Evolutionary conservation across 2,797 vertebrate species (phyloP).

Genomic region (Adrianichthys oophorus): DNA sequence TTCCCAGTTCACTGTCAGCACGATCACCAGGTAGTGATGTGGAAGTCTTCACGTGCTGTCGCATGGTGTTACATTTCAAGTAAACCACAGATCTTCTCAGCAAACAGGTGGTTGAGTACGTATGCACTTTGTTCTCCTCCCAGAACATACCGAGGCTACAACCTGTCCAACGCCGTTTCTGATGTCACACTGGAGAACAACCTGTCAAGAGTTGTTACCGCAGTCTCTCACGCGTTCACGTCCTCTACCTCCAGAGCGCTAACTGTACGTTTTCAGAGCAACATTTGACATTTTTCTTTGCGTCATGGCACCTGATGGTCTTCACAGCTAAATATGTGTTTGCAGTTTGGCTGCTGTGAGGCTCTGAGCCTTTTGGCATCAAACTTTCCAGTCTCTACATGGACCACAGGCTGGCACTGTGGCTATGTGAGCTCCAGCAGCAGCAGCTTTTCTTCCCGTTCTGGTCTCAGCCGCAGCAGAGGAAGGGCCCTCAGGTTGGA

Average conservation of each 20-base stretch:
- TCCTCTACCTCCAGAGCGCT: constrained; percentile 90
- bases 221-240: constrained; percentile 87
- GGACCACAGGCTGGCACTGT: constrained; percentile 96
- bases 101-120: background rate
- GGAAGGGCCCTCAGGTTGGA: constrained; percentile 58
- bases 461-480: constrained; percentile 61
- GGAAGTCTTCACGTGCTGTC: background rate
- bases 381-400: constrained; percentile 88
- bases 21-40: constrained; percentile 86
- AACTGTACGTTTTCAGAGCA: constrained; percentile 77
- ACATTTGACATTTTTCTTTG: background rate
- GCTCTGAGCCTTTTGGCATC: constrained; percentile 89
- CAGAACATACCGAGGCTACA: constrained; percentile 95
- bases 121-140: background rate
- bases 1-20: constrained; percentile 93
- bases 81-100: background rate
- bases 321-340: background rate
- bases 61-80: background rate
- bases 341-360: constrained; percentile 96
- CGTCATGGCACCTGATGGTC: accelerated
- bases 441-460: constrained; percentile 50
- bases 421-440: constrained; percentile 82
- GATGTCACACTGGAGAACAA: constrained; percentile 95
- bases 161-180: constrained; percentile 79
- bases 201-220: constrained; percentile 89